Conservation (phyloP, 2,797 vertebrate species). For the Falco rusticolus region DNA sequence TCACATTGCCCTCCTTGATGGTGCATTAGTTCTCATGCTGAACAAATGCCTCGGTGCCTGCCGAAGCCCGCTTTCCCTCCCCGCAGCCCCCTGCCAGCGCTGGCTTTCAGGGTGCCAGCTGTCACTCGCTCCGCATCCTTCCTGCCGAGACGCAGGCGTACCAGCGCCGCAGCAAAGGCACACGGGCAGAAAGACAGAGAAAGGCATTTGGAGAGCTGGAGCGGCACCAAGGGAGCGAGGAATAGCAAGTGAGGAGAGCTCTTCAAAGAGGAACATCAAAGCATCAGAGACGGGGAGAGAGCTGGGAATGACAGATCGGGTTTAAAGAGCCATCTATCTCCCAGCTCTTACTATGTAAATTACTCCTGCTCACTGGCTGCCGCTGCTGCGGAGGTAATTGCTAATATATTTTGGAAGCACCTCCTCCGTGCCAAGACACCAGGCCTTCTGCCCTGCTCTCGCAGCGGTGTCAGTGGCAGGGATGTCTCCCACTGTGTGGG, state of each 20-base stretch:
- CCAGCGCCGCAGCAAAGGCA: background rate
- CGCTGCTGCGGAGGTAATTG: background rate
- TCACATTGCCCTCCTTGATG: background rate
- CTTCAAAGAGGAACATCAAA: conserved; percentile 76
- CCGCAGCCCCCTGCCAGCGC: background rate
- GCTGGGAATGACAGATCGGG: conserved; percentile 68
- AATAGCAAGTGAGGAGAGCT: conserved; percentile 41
- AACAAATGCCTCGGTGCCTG: background rate
- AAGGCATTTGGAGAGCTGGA: conserved; percentile 46
- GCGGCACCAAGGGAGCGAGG: conserved; percentile 48
- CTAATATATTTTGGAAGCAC: conserved; percentile 19
- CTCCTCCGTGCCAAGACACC: background rate
- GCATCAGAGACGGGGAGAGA: conserved; percentile 44
- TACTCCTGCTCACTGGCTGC: conserved; percentile 9
- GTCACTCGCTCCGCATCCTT: background rate
- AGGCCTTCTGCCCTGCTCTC: background rate
- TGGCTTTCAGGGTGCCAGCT: conserved; percentile 10
- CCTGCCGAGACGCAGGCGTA: background rate
- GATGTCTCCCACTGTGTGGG: rapidly evolving
- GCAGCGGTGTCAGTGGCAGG: rapidly evolving
- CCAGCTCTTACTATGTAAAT: conserved; percentile 70
- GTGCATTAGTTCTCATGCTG: background rate
- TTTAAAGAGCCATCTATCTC: conserved; percentile 75
- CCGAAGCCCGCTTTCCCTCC: background rate
- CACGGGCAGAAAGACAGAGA: background rate